Percentiles rank a stretch among this genome's conserved stretches.
Evolutionary conservation across 2,797 vertebrate genomes (phyloP).

Genomic region (Myripristis jacobus): DNA sequence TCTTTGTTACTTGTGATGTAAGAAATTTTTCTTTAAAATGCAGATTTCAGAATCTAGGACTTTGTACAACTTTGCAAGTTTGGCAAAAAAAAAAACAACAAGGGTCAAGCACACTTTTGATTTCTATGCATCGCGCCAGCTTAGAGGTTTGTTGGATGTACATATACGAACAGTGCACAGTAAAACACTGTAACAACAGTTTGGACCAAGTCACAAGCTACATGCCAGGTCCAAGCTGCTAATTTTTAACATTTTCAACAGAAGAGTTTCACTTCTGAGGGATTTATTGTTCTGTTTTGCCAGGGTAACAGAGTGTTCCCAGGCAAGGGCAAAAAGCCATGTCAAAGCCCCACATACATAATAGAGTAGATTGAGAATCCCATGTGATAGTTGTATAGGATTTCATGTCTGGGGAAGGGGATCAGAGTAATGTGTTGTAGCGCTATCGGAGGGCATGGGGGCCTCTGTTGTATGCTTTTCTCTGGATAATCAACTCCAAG

Average conservation of each 20-base stretch:
- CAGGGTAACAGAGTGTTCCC: slow-evolving; percentile 43
- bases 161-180: not conserved
- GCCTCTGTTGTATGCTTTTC: slow-evolving; percentile 69
- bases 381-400: slow-evolving; percentile 72
- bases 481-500: slow-evolving; percentile 78
- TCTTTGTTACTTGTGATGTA: slow-evolving; percentile 27
- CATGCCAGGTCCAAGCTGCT: slow-evolving; percentile 27
- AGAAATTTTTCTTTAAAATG: slow-evolving; percentile 4
- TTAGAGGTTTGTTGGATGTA: slow-evolving; percentile 5
- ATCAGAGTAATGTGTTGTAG: slow-evolving; percentile 60
- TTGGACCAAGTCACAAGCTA: not conserved
- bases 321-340: slow-evolving; percentile 57
- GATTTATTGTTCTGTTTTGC: slow-evolving; percentile 17
- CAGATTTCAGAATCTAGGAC: slow-evolving; percentile 26
- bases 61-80: slow-evolving; percentile 18
- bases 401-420: slow-evolving; percentile 62
- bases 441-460: slow-evolving; percentile 51
- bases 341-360: slow-evolving; percentile 49
- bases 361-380: slow-evolving; percentile 59
- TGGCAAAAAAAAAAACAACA: too few relatives aligned
- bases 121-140: slow-evolving; percentile 34
- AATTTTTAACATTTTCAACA: slow-evolving; percentile 24
- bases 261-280: slow-evolving; percentile 17
- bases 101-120: slow-evolving; percentile 14
- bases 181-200: not conserved